These are phyloP conservation scores for Cephus rjabovi DNA, from an alignment of 2,888 invertebrate species.

Conservation along the genomic window DNA sequence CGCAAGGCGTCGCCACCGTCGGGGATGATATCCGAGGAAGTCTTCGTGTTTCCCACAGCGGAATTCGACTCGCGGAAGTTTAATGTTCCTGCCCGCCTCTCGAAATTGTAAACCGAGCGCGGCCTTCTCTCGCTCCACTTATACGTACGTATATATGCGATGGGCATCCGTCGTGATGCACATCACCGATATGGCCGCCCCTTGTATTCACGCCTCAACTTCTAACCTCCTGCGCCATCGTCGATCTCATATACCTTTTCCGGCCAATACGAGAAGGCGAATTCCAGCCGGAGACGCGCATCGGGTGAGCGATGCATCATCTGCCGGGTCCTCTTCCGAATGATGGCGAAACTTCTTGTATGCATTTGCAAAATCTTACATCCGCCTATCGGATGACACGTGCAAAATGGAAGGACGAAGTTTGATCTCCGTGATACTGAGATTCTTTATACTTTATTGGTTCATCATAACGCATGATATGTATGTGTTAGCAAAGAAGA, in stretches of 20 bases:
- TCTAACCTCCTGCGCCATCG: neutral
- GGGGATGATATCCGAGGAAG: neutral
- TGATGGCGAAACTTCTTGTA: neutral
- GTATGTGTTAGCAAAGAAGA: neutral
- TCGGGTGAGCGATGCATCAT: neutral
- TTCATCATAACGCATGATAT: neutral
- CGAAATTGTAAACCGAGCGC: constrained; percentile 26
- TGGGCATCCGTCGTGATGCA: neutral
- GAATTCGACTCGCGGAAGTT: constrained; percentile 46
- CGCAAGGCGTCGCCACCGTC: neutral
- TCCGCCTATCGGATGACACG: neutral
- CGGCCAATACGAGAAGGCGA: neutral
- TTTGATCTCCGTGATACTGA: neutral
- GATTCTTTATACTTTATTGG: neutral
- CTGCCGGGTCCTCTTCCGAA: neutral
- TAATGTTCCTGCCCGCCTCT: constrained; percentile 31
- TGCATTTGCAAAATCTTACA: neutral
- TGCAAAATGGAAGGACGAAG: neutral
- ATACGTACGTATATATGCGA: neutral
- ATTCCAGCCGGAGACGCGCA: neutral
- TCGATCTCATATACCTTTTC: neutral
- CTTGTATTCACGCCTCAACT: neutral
- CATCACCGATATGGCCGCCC: neutral
- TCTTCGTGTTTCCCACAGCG: constrained; percentile 21
- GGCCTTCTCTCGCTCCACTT: neutral